Conservation (phyloP, 2,888 invertebrate species). For the Pterostichus niger region DNA sequence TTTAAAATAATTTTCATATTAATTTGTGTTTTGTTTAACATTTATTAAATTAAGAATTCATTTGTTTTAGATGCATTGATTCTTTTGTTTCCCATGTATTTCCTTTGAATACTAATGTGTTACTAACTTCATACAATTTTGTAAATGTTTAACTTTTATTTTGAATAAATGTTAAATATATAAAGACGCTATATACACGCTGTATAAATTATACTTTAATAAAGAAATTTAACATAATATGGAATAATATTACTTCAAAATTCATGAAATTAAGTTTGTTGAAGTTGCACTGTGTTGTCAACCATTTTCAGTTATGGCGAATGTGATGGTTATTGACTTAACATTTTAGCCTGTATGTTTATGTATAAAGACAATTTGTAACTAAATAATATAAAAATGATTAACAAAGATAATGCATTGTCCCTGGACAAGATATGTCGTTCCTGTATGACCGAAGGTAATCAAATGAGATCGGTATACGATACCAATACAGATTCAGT, state of each 20-base stretch:
- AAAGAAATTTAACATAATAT: neutral
- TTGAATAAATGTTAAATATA: constrained; percentile 10
- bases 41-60: neutral
- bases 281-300: constrained; percentile 58
- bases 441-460: constrained; percentile 75
- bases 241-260: neutral
- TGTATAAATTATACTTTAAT: neutral
- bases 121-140: constrained; percentile 22
- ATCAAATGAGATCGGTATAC: constrained; percentile 75
- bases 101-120: neutral
- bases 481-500: constrained; percentile 73
- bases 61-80: neutral
- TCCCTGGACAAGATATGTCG: constrained; percentile 76
- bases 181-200: neutral
- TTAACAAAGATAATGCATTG: constrained; percentile 69
- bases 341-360: constrained; percentile 52
- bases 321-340: constrained; percentile 65
- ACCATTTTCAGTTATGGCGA: constrained; percentile 67
- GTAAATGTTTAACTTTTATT: constrained; percentile 24
- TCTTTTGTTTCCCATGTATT: neutral
- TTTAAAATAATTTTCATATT: neutral
- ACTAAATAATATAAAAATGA: constrained; percentile 61
- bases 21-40: neutral
- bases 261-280: neutral
- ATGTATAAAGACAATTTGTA: constrained; percentile 32